Percentiles rank a stretch among this genome's conserved stretches.
phyloP scores from a whole-genome alignment of 2,113 vertebrate genomes.

The Pollimyrus isidori region DNA sequence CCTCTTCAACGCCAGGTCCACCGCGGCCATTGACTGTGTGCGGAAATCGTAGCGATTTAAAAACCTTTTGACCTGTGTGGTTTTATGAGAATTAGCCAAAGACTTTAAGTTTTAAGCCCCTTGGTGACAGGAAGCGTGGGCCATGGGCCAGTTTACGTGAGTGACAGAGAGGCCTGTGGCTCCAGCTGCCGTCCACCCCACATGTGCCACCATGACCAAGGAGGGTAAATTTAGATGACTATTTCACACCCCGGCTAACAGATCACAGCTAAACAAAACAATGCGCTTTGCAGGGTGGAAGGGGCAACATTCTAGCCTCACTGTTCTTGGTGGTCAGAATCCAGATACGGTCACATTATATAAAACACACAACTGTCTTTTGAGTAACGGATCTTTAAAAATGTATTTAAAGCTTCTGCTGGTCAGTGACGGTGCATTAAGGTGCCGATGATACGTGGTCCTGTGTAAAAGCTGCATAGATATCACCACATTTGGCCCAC shows the following conservation, averaged over 20 bases:
- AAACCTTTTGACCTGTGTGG: conserved; percentile 90
- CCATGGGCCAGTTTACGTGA: conserved; percentile 66
- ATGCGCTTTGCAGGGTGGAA: conserved; percentile 60
- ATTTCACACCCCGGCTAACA: conserved; percentile 86
- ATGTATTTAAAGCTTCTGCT: neutral
- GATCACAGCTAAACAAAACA: conserved; percentile 78
- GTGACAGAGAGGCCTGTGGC: conserved; percentile 78
- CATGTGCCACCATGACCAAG: conserved; percentile 40
- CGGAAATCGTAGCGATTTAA: conserved; percentile 85
- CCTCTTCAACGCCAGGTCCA: conserved; percentile 56
- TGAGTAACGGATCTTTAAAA: neutral
- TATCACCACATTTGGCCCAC: neutral
- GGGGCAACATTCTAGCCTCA: neutral
- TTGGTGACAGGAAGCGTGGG: conserved; percentile 87
- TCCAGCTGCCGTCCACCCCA: conserved; percentile 75
- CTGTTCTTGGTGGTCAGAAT: neutral
- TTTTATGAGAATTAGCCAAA: conserved; percentile 85
- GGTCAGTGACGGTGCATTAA: neutral
- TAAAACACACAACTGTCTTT: neutral
- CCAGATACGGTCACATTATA: neutral
- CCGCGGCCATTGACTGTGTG: conserved; percentile 71
- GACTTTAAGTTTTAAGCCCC: conserved; percentile 85
- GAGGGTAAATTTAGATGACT: conserved; percentile 84
- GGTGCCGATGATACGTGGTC: neutral
- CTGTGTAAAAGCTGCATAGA: neutral